These are phyloP conservation scores for Ladona fulva DNA, from an alignment of 1,140 invertebrate genomes.

Conservation along the genomic window DNA sequence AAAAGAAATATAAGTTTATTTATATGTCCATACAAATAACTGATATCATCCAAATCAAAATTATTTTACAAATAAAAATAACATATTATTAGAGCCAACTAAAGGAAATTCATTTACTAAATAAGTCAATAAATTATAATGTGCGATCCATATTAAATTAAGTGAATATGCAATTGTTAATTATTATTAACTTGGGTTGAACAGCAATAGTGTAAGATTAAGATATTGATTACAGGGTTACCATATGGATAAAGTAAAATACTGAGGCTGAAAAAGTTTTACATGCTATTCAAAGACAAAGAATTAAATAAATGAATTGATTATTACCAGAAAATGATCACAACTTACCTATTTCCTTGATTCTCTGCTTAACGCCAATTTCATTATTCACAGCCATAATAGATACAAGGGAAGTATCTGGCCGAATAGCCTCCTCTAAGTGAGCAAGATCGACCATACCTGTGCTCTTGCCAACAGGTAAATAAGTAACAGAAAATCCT, in stretches of 20 bases:
- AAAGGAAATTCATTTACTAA: no score
- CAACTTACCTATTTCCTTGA: conserved; percentile 74
- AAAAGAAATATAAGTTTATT: not conserved
- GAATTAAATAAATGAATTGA: not conserved
- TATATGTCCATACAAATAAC: conserved; percentile 12
- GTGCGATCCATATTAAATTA: no score
- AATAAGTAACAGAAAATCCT: conserved; percentile 92
- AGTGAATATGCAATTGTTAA: no score
- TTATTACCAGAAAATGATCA: not conserved
- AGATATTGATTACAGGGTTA: no score
- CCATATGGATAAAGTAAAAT: no score
- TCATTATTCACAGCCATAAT: conserved; percentile 99
- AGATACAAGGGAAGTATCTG: conserved; percentile 91
- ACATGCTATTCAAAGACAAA: no score
- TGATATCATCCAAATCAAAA: not conserved
- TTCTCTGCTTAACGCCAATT: conserved; percentile 93
- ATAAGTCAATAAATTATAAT: no score
- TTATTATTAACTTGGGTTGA: no score
- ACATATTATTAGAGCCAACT: no score
- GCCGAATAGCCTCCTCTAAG: conserved; percentile 71
- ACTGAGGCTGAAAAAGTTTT: no score
- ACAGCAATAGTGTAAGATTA: no score
- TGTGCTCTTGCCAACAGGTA: conserved; percentile 77
- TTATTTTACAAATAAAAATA: no score
- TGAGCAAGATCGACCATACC: conserved; percentile 79